Evolutionary conservation across 1,140 invertebrate genomes (phyloP), one percentile per base, ranked within the genome.

Genomic region (Drosophila chauvacae): DNA sequence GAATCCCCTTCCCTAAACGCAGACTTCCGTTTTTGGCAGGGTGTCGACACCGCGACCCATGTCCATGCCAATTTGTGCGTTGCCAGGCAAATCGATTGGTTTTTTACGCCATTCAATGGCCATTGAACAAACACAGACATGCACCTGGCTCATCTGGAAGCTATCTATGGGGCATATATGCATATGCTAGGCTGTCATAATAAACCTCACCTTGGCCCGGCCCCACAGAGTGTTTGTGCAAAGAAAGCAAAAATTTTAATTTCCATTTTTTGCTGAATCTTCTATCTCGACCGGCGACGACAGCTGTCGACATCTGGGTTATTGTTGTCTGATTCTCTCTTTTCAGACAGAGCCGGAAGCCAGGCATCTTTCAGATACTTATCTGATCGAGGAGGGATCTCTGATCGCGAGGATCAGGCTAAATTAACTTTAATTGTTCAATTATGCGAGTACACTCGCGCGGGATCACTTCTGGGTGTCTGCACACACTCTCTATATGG

Each of bases 61-160:
- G 73, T 57, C 60, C 37, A 39, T 80, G 78, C 77, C 81, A 86
- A 85, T 81, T 85, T 81, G 82, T 74, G 72, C 66, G 74, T 84
- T 85, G 78, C 81, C 81, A 90, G 78, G 85, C 61, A 78, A 90
- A 90, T 90, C 85, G 71, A 88, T 85, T 80, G 75, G 71, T 79
- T 85, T 45, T 65, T 68, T 37, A 58, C 39, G 55, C 33, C 66
- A 59, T 14, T 51, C 28, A 55, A 57, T 61, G 66, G 37, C 53
- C 53, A 51, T 44, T 72, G 68, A 72, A 68, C 48, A 73, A 73
- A 72, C 70, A 73, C 44, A 72, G 56, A 64, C 64, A 66, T 79
- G 74, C 82, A 86, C 61, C 82, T 86, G 81, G 73, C 72, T 26
- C 73, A 70, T 62, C 57, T 50, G 60, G 18, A 10, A 35, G 47